phyloP scores from a whole-genome alignment of 2,888 invertebrate genomes.

The Calameuta pallipes region DNA sequence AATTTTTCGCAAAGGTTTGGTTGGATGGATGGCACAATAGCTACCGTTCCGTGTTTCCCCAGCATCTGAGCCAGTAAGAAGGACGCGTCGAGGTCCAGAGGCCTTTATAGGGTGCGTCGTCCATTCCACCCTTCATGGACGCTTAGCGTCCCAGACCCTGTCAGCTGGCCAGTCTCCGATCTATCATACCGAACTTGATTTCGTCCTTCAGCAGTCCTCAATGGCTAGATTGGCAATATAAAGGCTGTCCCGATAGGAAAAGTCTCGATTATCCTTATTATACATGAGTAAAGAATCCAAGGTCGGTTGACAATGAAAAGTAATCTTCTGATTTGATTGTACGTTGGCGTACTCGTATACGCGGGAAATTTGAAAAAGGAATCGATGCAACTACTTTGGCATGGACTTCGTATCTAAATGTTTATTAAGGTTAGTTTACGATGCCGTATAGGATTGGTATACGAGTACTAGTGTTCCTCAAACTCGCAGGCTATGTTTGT shows the following conservation, averaged over 20 bases:
- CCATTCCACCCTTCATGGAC: conserved; percentile 30
- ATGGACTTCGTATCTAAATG: conserved; percentile 2
- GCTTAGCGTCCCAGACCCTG: conserved; percentile 41
- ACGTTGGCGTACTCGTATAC: neutral
- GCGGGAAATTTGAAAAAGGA: neutral
- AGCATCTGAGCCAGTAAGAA: neutral
- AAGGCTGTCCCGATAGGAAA: neutral
- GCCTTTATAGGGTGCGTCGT: conserved; percentile 41
- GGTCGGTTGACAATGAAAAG: neutral
- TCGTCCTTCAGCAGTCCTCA: conserved; percentile 52
- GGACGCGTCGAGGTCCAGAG: conserved; percentile 27
- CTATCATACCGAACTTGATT: conserved; percentile 64
- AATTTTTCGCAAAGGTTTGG: conserved; percentile 53
- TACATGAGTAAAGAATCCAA: neutral
- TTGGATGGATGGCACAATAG: conserved; percentile 51
- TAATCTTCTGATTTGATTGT: neutral
- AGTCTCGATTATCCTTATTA: neutral
- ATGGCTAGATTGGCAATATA: conserved; percentile 49
- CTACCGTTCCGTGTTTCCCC: conserved; percentile 30
- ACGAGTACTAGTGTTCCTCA: conserved; percentile 21
- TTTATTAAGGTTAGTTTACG: conserved; percentile 25
- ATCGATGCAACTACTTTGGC: neutral
- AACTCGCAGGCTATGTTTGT: conserved; percentile 20
- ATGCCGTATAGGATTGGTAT: conserved; percentile 25
- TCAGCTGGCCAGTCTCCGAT: conserved; percentile 56